Base-by-base conservation (phyloP, 2,888 invertebrate species). In the Labia minor region DNA sequence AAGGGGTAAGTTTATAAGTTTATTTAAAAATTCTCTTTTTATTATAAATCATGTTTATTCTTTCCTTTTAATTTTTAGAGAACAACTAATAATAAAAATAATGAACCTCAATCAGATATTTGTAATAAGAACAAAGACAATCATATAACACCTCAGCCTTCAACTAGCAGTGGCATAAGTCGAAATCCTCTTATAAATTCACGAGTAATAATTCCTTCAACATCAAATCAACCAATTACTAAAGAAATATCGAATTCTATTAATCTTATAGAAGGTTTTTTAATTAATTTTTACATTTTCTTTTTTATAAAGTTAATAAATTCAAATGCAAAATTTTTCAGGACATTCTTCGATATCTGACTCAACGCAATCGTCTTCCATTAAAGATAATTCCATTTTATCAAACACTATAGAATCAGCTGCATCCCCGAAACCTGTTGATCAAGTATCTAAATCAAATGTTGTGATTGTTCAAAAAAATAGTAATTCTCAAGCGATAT, bases 381-480 rank as follows among this genome's bases (percentile, higher is more conserved):
- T 16, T 3, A 49, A 49, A 49, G 49, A 49, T 10, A 49, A 4
- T 8, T 3, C n/a, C 2, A 2, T 14, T 10, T 49, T 16, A 49
- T 8, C 49, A 3, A 3, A 4, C 3, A 49, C 8, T 16, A 8
- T 14, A 4, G 49, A 49, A 49, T 49, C 49, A n/a, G 49, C 49
- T 11, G 14, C 49, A 14, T 49, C 49, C n/a, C 49, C 49, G 49
- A 49, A 49, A 14, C 49, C 49, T 8, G 16, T 14, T 49, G 49
- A 49, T 11, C 49, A 11, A 62, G 79, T 77, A 70, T 75, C 80
- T 20, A 85, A 84, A 75, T 81, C 83, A 65, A 84, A 81, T 73
- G 79, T 85, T 20, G 83, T 85, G 71, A 82, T 85, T 19, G 82
- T 85, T 21, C 83, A 83, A 72, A 85, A 85, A 73, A 82, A 82